Evolutionary conservation across 1,140 invertebrate species (phyloP).

Genomic region (Carposina sasakii): DNA sequence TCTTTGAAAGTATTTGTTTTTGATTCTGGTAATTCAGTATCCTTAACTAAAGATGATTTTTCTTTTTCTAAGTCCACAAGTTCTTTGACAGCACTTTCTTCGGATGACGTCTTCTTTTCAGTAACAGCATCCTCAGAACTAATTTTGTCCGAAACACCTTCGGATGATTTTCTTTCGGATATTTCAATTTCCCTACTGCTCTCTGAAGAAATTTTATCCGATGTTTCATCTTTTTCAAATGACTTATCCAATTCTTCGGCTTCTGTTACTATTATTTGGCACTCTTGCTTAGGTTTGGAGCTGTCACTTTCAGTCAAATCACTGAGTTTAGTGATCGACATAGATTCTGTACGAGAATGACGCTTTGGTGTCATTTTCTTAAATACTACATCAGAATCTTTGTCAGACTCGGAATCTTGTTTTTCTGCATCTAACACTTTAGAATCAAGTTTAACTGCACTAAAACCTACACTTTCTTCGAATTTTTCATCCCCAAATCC

Average conservation of each 20-base stretch:
- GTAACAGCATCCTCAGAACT: slow-evolving; percentile 70
- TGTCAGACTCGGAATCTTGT: slow-evolving; percentile 56
- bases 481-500: slow-evolving; percentile 67
- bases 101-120: slow-evolving; percentile 67
- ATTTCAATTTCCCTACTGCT: slow-evolving; percentile 69
- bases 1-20: slow-evolving; percentile 33
- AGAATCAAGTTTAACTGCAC: slow-evolving; percentile 51
- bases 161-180: slow-evolving; percentile 68
- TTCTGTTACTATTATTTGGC: slow-evolving; percentile 69
- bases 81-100: slow-evolving; percentile 48
- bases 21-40: slow-evolving; percentile 31
- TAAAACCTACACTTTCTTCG: slow-evolving; percentile 64
- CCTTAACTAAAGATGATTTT: neutral
- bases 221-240: slow-evolving; percentile 63
- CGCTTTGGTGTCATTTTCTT: slow-evolving; percentile 67
- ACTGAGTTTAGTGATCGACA: slow-evolving; percentile 62
- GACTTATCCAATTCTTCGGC: slow-evolving; percentile 60
- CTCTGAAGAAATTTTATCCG: slow-evolving; percentile 72
- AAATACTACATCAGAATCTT: slow-evolving; percentile 55
- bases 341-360: slow-evolving; percentile 65
- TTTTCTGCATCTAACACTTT: slow-evolving; percentile 43
- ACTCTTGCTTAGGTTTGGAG: slow-evolving; percentile 55
- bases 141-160: slow-evolving; percentile 67
- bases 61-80: slow-evolving; percentile 24
- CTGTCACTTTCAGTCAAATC: slow-evolving; percentile 49